These are phyloP conservation scores for Paedocypris sp. DNA, from an alignment of 2,113 vertebrate genomes.

Conservation along the genomic window DNA sequence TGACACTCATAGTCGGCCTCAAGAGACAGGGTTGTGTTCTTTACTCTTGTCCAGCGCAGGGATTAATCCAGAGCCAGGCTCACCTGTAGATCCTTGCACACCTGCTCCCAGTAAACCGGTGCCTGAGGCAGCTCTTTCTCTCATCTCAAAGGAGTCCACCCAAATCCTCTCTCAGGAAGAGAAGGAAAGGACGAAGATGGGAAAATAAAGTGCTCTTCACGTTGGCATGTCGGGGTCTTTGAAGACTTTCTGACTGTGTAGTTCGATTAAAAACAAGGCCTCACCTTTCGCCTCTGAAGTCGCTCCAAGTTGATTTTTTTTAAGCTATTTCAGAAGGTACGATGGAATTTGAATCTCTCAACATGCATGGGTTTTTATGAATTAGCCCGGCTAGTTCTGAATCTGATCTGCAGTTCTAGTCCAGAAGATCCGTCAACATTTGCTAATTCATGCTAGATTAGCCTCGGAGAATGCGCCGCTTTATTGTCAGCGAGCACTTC, in stretches of 20 bases:
- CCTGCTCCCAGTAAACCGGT: conserved; percentile 14
- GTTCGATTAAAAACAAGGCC: not conserved
- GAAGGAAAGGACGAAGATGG: not conserved
- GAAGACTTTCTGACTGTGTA: conserved; percentile 9
- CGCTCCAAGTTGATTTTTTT: conserved; percentile 8
- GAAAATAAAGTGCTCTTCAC: conserved; percentile 16
- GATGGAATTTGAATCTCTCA: conserved; percentile 4
- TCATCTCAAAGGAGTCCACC: not conserved
- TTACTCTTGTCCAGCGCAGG: not conserved
- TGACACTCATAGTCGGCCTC: not conserved
- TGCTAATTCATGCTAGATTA: not conserved
- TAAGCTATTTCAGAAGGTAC: conserved; percentile 11
- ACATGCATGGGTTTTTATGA: not conserved
- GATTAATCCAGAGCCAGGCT: conserved; percentile 5
- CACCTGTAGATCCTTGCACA: conserved; percentile 10
- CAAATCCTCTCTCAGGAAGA: conserved; percentile 15
- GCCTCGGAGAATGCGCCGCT: not conserved
- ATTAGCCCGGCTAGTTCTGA: not conserved
- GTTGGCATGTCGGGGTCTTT: conserved; percentile 7
- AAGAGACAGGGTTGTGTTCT: conserved; percentile 1
- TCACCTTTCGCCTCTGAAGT: not conserved
- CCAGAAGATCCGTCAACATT: not conserved
- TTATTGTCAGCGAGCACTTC: too few species aligned
- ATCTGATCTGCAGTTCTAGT: not conserved
- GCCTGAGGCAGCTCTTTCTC: conserved; percentile 3